Evolutionary conservation across 2,888 invertebrate species (phyloP).

Genomic region (Sphaerophoria rueppellii): DNA sequence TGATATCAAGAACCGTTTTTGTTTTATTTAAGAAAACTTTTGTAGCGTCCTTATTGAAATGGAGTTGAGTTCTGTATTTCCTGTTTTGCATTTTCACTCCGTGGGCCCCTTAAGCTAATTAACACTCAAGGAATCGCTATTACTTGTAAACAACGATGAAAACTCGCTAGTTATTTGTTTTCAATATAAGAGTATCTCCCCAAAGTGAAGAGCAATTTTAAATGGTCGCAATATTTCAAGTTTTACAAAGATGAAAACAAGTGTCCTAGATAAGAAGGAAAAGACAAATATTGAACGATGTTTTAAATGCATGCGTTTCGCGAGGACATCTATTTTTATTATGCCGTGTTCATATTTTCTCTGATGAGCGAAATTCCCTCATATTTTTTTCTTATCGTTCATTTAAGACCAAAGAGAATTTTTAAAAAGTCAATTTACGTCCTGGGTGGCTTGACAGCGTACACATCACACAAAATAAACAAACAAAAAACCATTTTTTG

Average conservation of each 20-base stretch:
- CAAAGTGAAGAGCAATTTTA: no score
- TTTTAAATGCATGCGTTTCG: conserved; percentile 17
- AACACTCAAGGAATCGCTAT: no score
- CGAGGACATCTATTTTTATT: not conserved
- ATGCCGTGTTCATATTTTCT: conserved; percentile 30
- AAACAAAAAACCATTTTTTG: not conserved
- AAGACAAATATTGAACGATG: not conserved
- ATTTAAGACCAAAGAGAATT: conserved; percentile 48
- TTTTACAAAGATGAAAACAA: not conserved
- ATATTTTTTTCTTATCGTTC: conserved; percentile 10
- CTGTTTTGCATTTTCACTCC: no score
- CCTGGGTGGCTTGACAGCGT: not conserved
- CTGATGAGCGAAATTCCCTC: conserved; percentile 33
- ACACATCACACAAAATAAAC: conserved; percentile 9
- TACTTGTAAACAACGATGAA: no score
- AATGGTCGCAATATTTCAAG: not conserved
- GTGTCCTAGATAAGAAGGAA: conserved; percentile 5
- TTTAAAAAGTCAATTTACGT: conserved; percentile 34
- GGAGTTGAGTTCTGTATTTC: no score
- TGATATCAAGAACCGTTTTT: no score
- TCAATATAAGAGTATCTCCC: no score
- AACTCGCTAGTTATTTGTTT: no score
- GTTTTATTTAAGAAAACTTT: no score
- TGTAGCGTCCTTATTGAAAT: no score
- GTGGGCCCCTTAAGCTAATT: no score